Evolutionary conservation across 2,113 vertebrate species (phyloP).

Genomic region (Jaculus jaculus): DNA sequence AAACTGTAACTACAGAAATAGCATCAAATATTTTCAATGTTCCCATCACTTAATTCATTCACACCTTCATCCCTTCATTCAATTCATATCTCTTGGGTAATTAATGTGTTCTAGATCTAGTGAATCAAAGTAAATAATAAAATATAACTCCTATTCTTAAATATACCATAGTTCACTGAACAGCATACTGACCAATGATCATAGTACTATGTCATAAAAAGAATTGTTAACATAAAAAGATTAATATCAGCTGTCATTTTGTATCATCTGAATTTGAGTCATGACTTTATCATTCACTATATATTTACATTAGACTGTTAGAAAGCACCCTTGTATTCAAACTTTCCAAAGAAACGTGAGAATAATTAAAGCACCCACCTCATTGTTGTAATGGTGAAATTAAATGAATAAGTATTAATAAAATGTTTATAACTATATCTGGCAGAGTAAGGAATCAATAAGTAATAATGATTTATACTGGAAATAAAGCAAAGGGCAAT

Average conservation of each 20-base stretch:
- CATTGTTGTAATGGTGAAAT: neutral
- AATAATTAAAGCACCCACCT: conserved; percentile 13
- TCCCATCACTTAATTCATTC: neutral
- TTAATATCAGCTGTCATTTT: neutral
- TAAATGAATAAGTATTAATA: conserved; percentile 13
- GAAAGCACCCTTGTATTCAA: neutral
- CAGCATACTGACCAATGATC: neutral
- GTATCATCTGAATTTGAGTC: neutral
- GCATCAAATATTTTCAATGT: neutral
- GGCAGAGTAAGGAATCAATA: neutral
- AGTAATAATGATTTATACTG: conserved; percentile 6
- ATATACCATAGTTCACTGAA: neutral
- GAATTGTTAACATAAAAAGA: neutral
- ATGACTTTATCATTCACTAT: neutral
- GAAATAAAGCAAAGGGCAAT: neutral
- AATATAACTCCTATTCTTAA: neutral
- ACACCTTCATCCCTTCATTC: neutral
- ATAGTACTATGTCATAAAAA: neutral
- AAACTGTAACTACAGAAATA: neutral
- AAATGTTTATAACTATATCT: neutral
- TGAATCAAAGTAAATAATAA: conserved; percentile 22
- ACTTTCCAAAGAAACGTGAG: neutral
- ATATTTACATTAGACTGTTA: neutral
- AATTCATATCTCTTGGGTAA: neutral
- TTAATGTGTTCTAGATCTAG: neutral